A percentile compares a stretch with the other conserved stretches of the same genome.
phyloP scores from a whole-genome alignment of 2,797 vertebrate genomes.

The Molossus molossus region DNA sequence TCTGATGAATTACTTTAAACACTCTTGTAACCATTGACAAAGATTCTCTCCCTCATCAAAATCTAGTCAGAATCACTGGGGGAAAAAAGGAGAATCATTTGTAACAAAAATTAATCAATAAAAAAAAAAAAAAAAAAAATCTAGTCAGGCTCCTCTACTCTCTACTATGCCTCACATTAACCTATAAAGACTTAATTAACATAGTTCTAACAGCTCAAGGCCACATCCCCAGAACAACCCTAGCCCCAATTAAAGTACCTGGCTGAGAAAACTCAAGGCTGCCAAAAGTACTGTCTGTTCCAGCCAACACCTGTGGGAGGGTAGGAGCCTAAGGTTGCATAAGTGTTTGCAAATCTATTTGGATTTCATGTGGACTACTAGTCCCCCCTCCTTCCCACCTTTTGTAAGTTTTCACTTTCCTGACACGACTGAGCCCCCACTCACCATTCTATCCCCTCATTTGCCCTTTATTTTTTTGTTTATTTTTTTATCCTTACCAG shows the following conservation, averaged over 20 bases:
- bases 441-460: background rate
- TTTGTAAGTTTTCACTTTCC: background rate
- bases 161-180: background rate
- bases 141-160: background rate
- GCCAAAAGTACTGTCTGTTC: background rate
- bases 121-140: no score
- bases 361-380: background rate
- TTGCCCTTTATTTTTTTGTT: background rate
- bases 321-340: background rate
- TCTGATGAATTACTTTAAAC: slow-evolving; percentile 1
- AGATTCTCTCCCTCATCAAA: background rate
- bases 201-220: background rate
- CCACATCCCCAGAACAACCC: background rate
- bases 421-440: background rate
- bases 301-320: background rate
- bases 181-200: background rate
- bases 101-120: no score
- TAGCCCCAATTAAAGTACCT: background rate
- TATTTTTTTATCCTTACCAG: no score
- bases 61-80: background rate
- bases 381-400: background rate
- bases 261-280: background rate
- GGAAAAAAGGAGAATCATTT: no score
- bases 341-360: background rate
- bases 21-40: background rate